These are phyloP conservation scores for Microplitis demolitor DNA, from an alignment of 1,140 invertebrate genomes.

Conservation along the genomic window DNA sequence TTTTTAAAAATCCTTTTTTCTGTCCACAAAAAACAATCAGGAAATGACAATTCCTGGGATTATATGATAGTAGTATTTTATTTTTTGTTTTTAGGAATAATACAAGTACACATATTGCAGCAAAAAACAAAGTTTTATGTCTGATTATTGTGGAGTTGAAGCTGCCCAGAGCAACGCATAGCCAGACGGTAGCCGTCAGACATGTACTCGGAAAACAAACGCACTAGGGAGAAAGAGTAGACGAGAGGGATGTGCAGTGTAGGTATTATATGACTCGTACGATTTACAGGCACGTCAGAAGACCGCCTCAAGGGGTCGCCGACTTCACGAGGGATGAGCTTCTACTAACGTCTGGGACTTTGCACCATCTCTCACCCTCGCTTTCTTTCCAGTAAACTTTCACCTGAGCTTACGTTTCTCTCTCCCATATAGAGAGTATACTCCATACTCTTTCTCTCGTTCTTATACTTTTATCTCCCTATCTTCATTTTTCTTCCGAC, in stretches of 20 bases:
- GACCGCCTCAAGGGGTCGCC: slow-evolving; percentile 20
- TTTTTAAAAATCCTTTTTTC: too few species aligned
- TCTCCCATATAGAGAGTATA: neutral
- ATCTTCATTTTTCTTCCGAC: neutral
- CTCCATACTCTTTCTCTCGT: neutral
- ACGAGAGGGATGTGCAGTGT: slow-evolving; percentile 12
- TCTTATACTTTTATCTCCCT: neutral
- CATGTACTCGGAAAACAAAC: slow-evolving; percentile 25
- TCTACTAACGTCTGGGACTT: slow-evolving; percentile 21
- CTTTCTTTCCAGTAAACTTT: slow-evolving; percentile 25
- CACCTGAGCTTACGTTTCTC: slow-evolving; percentile 13
- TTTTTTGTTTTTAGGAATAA: too few species aligned
- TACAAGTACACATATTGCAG: neutral
- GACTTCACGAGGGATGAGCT: slow-evolving; percentile 13
- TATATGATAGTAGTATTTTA: too few species aligned
- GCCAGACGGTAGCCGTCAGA: slow-evolving; percentile 21
- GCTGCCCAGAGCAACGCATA: slow-evolving; percentile 16
- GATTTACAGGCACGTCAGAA: slow-evolving; percentile 31
- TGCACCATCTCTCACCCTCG: slow-evolving; percentile 23
- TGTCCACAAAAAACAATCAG: too few species aligned
- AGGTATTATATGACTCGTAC: slow-evolving; percentile 31
- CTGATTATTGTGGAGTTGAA: slow-evolving; percentile 4
- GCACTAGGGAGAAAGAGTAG: slow-evolving; percentile 3
- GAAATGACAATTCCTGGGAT: too few species aligned
- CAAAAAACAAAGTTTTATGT: slow-evolving; percentile 1